Conservation (phyloP, 2,888 invertebrate species). For the Epinotia demarniana region DNA sequence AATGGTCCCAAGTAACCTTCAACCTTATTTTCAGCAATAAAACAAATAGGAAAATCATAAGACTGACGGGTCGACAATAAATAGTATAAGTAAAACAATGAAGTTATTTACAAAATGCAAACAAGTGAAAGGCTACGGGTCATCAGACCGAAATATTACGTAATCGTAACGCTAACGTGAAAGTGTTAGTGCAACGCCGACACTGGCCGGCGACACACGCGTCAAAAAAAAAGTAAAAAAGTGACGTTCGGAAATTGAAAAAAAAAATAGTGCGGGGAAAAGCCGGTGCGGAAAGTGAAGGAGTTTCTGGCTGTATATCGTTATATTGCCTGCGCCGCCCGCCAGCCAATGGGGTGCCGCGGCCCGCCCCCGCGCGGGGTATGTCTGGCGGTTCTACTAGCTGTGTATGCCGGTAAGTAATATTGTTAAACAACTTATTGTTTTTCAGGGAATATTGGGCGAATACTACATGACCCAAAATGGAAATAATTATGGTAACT, state of each 20-base stretch:
- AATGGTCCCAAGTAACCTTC: background rate
- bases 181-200: constrained; percentile 67
- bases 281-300: constrained; percentile 49
- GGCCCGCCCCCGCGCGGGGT: constrained; percentile 72
- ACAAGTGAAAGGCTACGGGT: constrained; percentile 52
- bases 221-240: constrained; percentile 51
- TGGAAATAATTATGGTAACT: too few species aligned
- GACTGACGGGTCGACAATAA: constrained; percentile 58
- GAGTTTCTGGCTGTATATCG: constrained; percentile 68
- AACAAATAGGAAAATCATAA: constrained; percentile 40
- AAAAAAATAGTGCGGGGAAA: constrained; percentile 44
- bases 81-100: constrained; percentile 53
- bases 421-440: constrained; percentile 49
- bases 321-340: constrained; percentile 67
- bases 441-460: background rate
- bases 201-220: constrained; percentile 58
- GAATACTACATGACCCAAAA: background rate
- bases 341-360: constrained; percentile 77
- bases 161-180: constrained; percentile 52
- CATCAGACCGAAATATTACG: constrained; percentile 55
- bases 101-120: constrained; percentile 58
- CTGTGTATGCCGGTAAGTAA: constrained; percentile 73
- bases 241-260: constrained; percentile 31
- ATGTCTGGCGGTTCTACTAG: constrained; percentile 63
- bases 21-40: constrained; percentile 26